phyloP scores from a whole-genome alignment of 2,113 vertebrate genomes.

The Mystacornis crossleyi region DNA sequence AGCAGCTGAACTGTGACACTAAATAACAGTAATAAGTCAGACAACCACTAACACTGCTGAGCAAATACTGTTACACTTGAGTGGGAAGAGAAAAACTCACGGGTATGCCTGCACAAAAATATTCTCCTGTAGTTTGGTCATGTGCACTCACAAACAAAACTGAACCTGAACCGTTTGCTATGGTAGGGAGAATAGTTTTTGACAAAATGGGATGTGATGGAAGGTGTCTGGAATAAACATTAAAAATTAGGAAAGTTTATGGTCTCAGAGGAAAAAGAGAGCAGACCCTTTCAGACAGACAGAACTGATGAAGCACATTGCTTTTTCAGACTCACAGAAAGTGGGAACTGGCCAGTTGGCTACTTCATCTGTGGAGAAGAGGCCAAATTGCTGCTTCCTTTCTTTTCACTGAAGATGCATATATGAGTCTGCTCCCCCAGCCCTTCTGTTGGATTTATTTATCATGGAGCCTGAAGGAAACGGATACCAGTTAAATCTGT shows the following conservation, averaged over 20 bases:
- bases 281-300: slow-evolving; percentile 16
- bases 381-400: neutral
- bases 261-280: slow-evolving; percentile 12
- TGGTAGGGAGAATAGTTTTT: neutral
- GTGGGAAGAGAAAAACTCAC: neutral
- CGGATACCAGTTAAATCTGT: neutral
- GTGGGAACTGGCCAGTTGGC: slow-evolving; percentile 20
- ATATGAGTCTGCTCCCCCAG: neutral
- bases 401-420: neutral
- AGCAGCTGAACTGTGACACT: neutral
- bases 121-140: neutral
- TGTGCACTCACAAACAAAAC: neutral
- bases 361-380: neutral
- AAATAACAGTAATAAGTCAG: neutral
- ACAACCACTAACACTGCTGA: neutral
- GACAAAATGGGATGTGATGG: neutral
- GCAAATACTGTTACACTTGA: neutral
- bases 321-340: slow-evolving; percentile 34
- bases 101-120: neutral
- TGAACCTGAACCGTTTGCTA: neutral
- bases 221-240: slow-evolving; percentile 30
- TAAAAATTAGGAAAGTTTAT: neutral
- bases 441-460: neutral
- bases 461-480: neutral
- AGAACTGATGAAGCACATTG: neutral